Conservation (phyloP, 37 sponge, comb jelly and placozoan genomes). For the Ephydatia muelleri region DNA sequence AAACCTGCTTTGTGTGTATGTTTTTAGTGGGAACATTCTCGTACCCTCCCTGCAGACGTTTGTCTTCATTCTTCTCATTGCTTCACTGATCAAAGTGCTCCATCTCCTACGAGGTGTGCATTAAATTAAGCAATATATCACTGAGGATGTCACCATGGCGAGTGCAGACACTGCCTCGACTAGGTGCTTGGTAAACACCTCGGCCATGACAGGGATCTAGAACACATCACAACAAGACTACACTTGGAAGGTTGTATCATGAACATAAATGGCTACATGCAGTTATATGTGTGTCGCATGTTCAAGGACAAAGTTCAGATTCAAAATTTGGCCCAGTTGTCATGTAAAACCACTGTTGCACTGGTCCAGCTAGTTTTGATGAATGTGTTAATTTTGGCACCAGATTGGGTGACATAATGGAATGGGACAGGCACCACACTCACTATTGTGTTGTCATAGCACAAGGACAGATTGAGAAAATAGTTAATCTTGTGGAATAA, state of each 20-base stretch:
- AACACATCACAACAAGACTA: slow-evolving; percentile 98
- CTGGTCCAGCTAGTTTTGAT: too few relatives aligned
- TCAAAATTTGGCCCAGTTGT: slow-evolving; percentile 58
- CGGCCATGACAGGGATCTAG: slow-evolving; percentile 88
- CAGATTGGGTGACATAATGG: background rate
- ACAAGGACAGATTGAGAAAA: too few relatives aligned
- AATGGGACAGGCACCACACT: background rate
- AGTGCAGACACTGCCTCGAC: slow-evolving; percentile 49
- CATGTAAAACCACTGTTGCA: slow-evolving; percentile 39
- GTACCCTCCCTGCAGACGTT: slow-evolving; percentile 87
- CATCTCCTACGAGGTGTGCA: slow-evolving; percentile 61
- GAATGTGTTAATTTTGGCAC: slow-evolving; percentile 70
- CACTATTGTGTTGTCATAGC: slow-evolving; percentile 78
- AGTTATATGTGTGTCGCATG: background rate
- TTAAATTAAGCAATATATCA: background rate
- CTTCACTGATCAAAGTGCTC: slow-evolving; percentile 91
- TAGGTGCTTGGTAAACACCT: slow-evolving; percentile 65
- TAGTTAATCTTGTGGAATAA: too few relatives aligned
- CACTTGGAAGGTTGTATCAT: background rate
- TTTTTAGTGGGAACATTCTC: slow-evolving; percentile 98
- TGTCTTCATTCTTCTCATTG: slow-evolving; percentile 71
- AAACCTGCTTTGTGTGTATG: slow-evolving; percentile 90
- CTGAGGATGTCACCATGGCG: background rate
- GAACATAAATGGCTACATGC: too few relatives aligned
- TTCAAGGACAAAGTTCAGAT: slow-evolving; percentile 37